A percentile compares a stretch with the other conserved stretches of the same genome.
Conservation (phyloP, 1,140 invertebrate species). For the Pseudomyrmex concolor region DNA sequence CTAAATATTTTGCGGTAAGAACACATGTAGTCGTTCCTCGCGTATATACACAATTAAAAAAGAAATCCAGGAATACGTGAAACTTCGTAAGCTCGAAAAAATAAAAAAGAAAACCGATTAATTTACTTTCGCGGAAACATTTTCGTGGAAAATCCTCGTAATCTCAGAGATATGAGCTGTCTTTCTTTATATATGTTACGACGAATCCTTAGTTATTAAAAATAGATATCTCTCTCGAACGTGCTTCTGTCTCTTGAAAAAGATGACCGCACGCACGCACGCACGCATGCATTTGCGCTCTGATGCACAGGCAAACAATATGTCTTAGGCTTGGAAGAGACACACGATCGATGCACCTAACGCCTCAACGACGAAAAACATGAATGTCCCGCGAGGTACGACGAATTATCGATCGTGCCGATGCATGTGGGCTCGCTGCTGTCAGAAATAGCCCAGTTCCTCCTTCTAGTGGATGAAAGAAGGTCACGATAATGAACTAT, state of each 20-base stretch:
- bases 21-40: too few species aligned
- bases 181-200: constrained; percentile 20
- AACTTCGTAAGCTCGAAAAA: not conserved
- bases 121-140: constrained; percentile 2
- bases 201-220: constrained; percentile 38
- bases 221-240: not conserved
- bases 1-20: too few species aligned
- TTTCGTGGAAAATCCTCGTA: not conserved
- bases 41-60: not conserved
- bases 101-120: not conserved
- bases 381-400: constrained; percentile 33
- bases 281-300: constrained; percentile 7
- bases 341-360: constrained; percentile 59
- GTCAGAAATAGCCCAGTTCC: constrained; percentile 61
- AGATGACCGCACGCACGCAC: constrained; percentile 5
- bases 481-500: constrained; percentile 51
- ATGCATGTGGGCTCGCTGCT: constrained; percentile 54
- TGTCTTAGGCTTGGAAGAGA: not conserved
- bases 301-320: constrained; percentile 42
- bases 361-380: constrained; percentile 50
- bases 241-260: not conserved
- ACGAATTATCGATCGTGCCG: constrained; percentile 62
- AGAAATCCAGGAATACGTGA: not conserved
- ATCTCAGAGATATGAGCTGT: not conserved
- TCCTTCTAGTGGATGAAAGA: constrained; percentile 33